Evolutionary conservation across 2,888 invertebrate genomes (phyloP).

Genomic region (Volucella bombylans): DNA sequence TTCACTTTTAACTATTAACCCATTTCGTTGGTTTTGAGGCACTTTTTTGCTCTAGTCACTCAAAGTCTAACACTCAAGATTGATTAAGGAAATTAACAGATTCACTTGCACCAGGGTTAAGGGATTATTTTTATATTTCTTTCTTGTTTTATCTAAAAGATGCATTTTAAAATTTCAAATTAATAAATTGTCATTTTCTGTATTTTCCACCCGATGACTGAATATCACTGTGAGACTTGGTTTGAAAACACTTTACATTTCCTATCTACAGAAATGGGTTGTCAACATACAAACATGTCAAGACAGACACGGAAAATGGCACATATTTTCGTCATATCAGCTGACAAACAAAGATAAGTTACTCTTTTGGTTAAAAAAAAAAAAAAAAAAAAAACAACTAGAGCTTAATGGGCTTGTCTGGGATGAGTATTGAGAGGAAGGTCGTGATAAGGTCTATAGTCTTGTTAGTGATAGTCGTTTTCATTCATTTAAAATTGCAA

Average conservation of each 20-base stretch:
- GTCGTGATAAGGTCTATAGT: too few relatives aligned
- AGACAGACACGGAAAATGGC: neutral
- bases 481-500: too few relatives aligned
- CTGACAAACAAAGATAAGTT: too few relatives aligned
- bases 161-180: constrained; percentile 15
- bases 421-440: too few relatives aligned
- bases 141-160: constrained; percentile 31
- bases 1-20: constrained; percentile 30
- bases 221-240: constrained; percentile 27
- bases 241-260: neutral
- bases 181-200: neutral
- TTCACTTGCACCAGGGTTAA: constrained; percentile 7
- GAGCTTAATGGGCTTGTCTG: too few relatives aligned
- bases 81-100: neutral
- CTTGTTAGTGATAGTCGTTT: too few relatives aligned
- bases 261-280: constrained; percentile 18
- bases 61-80: constrained; percentile 28
- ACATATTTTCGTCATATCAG: neutral
- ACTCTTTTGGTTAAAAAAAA: too few relatives aligned
- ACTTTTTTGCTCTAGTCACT: constrained; percentile 47
- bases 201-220: neutral
- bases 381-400: too few relatives aligned
- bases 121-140: neutral
- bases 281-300: neutral
- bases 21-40: constrained; percentile 39